These are phyloP conservation scores for Microcebus tavaratra DNA, from an alignment of 2,113 vertebrate species.

Conservation along the genomic window DNA sequence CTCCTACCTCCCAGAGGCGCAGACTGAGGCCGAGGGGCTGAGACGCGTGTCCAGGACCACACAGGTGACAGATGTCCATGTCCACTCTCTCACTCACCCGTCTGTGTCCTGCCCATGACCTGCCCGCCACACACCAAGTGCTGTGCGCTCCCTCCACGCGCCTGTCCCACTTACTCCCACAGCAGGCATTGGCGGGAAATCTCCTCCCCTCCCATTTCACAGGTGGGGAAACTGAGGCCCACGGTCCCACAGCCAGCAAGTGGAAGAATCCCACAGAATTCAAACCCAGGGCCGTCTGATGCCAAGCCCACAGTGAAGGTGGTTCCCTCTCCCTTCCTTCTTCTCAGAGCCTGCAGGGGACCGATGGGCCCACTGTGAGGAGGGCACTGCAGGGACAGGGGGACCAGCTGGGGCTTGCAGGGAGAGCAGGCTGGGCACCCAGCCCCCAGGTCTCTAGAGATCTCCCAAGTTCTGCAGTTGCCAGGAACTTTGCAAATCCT, in stretches of 20 bases:
- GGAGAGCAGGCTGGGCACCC: background rate
- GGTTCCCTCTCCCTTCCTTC: background rate
- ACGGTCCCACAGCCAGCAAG: background rate
- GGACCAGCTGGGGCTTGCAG: rapidly evolving
- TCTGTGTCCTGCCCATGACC: rapidly evolving
- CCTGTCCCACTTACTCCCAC: background rate
- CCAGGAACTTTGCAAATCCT: background rate
- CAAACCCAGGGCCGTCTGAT: background rate
- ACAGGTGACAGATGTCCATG: rapidly evolving
- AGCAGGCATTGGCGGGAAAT: background rate
- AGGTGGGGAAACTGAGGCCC: background rate
- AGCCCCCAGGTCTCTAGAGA: background rate
- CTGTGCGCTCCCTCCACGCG: background rate
- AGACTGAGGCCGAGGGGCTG: background rate
- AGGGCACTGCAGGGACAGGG: background rate
- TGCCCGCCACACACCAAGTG: rapidly evolving
- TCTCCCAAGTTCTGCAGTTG: background rate
- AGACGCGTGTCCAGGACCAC: background rate
- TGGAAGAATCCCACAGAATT: background rate
- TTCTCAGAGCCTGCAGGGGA: background rate
- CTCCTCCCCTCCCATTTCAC: background rate
- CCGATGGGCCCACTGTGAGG: rapidly evolving
- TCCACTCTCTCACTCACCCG: background rate
- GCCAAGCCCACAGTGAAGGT: background rate
- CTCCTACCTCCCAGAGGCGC: background rate